Evolutionary conservation across 2,113 vertebrate species (phyloP).

Genomic region (Pteropus alecto): DNA sequence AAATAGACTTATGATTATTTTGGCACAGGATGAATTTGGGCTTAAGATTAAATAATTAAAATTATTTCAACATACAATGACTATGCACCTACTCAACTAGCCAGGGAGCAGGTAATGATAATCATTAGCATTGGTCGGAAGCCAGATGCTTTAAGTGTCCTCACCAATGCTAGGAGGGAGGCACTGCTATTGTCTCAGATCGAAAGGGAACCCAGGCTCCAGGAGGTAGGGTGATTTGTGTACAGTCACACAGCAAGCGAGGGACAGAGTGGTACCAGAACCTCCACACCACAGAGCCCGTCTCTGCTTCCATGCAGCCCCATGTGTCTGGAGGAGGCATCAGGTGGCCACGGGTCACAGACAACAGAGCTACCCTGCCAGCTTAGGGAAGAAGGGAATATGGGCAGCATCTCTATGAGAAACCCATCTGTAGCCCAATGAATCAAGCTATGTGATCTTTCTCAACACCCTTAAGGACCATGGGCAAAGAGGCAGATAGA

Average conservation of each 20-base stretch:
- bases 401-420: neutral
- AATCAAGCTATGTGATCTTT: neutral
- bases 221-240: neutral
- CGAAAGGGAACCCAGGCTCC: neutral
- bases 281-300: neutral
- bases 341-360: neutral
- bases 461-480: conserved; percentile 65
- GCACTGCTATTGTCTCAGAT: neutral
- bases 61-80: neutral
- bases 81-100: neutral
- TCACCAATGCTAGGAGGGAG: neutral
- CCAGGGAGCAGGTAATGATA: neutral
- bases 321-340: neutral
- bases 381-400: neutral
- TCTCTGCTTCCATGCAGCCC: neutral
- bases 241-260: neutral
- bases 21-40: neutral
- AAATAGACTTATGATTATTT: conserved; percentile 2
- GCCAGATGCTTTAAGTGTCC: neutral
- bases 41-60: conserved; percentile 14
- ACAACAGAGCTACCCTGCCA: neutral
- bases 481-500: conserved; percentile 67
- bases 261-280: neutral
- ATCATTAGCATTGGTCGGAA: neutral
- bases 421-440: neutral